Evolutionary conservation across 2,113 vertebrate species (phyloP), one percentile per base, ranked within the genome.

Genomic region (Scatophagus argus): DNA sequence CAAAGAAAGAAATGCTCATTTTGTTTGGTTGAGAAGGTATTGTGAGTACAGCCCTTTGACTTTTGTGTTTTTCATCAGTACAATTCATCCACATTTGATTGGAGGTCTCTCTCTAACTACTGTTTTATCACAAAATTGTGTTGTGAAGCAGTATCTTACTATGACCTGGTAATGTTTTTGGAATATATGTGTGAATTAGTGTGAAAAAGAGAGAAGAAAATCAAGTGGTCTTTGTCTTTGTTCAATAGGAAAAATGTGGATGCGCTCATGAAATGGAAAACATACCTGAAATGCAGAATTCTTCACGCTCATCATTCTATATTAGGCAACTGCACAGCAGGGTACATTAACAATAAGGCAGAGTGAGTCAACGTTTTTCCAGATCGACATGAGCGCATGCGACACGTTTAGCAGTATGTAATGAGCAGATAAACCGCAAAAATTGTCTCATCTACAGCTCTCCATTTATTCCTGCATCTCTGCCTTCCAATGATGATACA

Each of bases 311-410:
- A 66, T 88, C 86, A 54, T 87, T 86, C 77, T 88, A 85, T 87
- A 84, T 87, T 79, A 77, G 66, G 71, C 81, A 82, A 79, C 77
- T 54, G 60, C 75, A 80, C 60, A 55, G 74, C 68, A 87, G 81
- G 89, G 81, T 82, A 86, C 84, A 87, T 87, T 85, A 90, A 86
- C 82, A 79, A 61, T 46, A 79, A 58, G 54, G 79, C 43, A 58
- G 72, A 73, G 65, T 68, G 84, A 88, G 65, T 84, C 83, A 87
- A 73, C 74, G 8, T 77, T 86, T 90, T 93, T 89, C 87, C 87
- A 89, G 81, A 79, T 86, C 61, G 74, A 46, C 74, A 73, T 36
- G 41, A 66, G 51, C 41, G 34, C 79, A 52, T 72, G 68, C 62
- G 71, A 83, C 63, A 64, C 46, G 8, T 66, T 81, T 47, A 74